Evolutionary conservation across 2,797 vertebrate species (phyloP), one percentile per base, ranked within the genome.

Genomic region (Meda fulgida): DNA sequence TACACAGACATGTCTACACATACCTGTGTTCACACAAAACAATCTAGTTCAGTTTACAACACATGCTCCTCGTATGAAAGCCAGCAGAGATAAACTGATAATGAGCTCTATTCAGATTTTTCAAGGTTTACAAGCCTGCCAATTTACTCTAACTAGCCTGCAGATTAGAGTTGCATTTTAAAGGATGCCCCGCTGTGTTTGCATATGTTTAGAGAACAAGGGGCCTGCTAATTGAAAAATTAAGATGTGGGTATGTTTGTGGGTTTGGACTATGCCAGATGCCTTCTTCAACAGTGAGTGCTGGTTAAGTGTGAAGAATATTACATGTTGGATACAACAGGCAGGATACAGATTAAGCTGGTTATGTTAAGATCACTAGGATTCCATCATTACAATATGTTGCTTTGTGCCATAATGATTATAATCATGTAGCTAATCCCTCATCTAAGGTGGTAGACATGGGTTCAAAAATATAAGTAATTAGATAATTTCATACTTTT

Each of bases 211-310:
- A 91, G 93, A 94, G 93, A 92, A 94, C 92, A 93, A 93, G 93
- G 92, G 93, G 91, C 92, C 91, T 93, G 92, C 91, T 96, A 96
- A 96, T 95, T 95, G 94, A 95, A 95, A 96, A 95, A 95, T 95
- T 90, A 95, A 95, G 93, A 95, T 92, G 92, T 94, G 92, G 93
- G 90, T 87, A 91, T 94, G 91, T 94, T 94, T 95, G 92, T 94
- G 90, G 90, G 84, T 89, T 78, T 88, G 88, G 92, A 89, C 92
- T 90, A 80, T 86, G 89, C 88, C 89, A 88, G 89, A 91, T 90
- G 91, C 92, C 86, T 88, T 84, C 71, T 89, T 91, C 89, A 88
- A 81, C 78, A 86, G 89, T 87, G 70, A 85, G 81, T 83, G 85
- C 82, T 87, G 46, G 84, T 76, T 84, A 76, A 69, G 71, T 84